These are phyloP conservation scores for Pachypanchax playfairii DNA, from an alignment of 2,113 vertebrate species.

Conservation along the genomic window DNA sequence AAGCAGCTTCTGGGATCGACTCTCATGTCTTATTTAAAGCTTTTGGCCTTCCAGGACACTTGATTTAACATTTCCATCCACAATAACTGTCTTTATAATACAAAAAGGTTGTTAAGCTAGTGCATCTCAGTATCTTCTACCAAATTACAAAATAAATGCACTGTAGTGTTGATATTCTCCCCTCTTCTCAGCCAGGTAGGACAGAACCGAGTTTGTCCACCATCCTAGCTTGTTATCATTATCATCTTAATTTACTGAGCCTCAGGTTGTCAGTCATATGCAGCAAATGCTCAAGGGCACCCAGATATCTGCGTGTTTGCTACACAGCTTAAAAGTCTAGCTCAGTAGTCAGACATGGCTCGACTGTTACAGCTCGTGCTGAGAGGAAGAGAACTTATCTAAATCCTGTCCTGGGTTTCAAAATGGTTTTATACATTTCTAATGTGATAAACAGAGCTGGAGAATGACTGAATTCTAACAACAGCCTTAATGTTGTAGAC, in stretches of 20 bases:
- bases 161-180: not conserved
- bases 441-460: constrained; percentile 21
- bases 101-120: not conserved
- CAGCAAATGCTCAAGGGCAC: constrained; percentile 56
- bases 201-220: constrained; percentile 18
- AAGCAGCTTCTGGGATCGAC: not conserved
- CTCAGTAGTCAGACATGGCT: constrained; percentile 43
- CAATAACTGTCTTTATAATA: not conserved
- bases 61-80: not conserved
- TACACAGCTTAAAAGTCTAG: constrained; percentile 54
- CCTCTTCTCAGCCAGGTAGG: constrained; percentile 15
- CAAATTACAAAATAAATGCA: not conserved
- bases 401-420: constrained; percentile 39
- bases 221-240: constrained; percentile 38
- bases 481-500: not conserved
- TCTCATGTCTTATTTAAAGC: not conserved
- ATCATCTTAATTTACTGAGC: constrained; percentile 69
- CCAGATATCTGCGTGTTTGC: constrained; percentile 45
- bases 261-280: constrained; percentile 67
- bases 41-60: not conserved
- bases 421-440: constrained; percentile 27
- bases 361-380: constrained; percentile 40
- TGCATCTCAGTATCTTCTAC: not conserved
- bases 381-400: constrained; percentile 40
- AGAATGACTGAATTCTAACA: constrained; percentile 30